A percentile compares a stretch with the other conserved stretches of the same genome.
These are phyloP conservation scores for Escarpia spicata DNA, from an alignment of 2,888 invertebrate species.

Conservation along the genomic window DNA sequence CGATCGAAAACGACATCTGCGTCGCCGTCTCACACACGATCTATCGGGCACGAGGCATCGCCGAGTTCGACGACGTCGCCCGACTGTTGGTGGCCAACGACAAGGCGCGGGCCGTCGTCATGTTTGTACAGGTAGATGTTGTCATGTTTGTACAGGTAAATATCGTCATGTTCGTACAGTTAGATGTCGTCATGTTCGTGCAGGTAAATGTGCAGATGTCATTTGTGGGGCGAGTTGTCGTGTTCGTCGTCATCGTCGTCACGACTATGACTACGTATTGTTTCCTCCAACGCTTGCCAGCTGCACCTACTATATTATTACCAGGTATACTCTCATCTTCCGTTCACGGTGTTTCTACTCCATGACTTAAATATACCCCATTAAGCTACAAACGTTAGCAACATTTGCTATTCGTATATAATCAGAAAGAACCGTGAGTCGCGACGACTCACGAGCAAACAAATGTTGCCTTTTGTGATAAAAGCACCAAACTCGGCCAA, in stretches of 20 bases:
- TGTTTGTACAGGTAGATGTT: constrained; percentile 25
- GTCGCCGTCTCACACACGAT: constrained; percentile 7
- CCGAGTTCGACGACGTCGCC: constrained; percentile 21
- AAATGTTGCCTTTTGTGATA: too few relatives aligned
- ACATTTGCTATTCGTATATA: too few relatives aligned
- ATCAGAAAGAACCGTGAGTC: too few relatives aligned
- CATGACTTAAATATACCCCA: too few relatives aligned
- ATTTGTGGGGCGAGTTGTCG: constrained; percentile 23
- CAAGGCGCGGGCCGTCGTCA: constrained; percentile 25
- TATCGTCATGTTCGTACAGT: constrained; percentile 25
- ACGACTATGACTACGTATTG: not conserved
- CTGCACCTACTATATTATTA: too few relatives aligned
- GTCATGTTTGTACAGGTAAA: constrained; percentile 28
- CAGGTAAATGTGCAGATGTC: constrained; percentile 21
- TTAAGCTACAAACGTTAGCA: too few relatives aligned
- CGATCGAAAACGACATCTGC: constrained; percentile 17
- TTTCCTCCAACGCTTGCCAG: too few relatives aligned
- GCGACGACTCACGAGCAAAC: too few relatives aligned
- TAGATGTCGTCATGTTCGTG: constrained; percentile 29
- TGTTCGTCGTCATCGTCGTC: constrained; percentile 27
- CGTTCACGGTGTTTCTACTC: too few relatives aligned
- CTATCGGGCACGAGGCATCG: not conserved
- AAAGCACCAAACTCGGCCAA: too few relatives aligned
- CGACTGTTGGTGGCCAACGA: not conserved
- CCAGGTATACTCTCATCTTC: too few relatives aligned